Base-by-base conservation (phyloP, 2,797 vertebrate genomes). In the Rhodeus uyekii region DNA sequence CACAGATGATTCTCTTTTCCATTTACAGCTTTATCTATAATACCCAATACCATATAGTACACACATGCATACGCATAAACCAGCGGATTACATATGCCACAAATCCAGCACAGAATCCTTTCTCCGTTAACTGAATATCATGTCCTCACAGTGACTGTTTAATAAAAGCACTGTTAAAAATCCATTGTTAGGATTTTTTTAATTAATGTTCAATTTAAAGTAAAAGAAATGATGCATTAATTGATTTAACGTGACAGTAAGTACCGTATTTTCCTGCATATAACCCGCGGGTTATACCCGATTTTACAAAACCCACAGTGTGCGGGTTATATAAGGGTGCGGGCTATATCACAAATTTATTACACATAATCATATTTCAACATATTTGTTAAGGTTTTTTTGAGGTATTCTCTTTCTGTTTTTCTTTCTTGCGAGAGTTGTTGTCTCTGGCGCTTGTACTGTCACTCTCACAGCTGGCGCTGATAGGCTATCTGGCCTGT, bases 11-110 rank as follows among this genome's bases (percentile, higher is more conserved):
- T 80, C 58, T 76, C 8, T 44, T 74, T 81, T 75, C 65, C 50
- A 74, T 78, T 78, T 50, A 78, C 50, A 83, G 46, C 38, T 65
- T 77, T 83, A 73, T 36, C 48, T 36, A 27, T 74, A 80, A 83
- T 77, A 80, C 61, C n/a, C 78, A 79, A 32, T 60, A 72, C 9
- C 44, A 44, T 80, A 80, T 75, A 71, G 60, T 81, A 38, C 58
- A 81, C 65, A 84, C 50, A 64, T 19, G 32, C 32, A 61, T 67
- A 16, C 36, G 18, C 27, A 46, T 73, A 65, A 38, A 80, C 3
- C 42, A 82, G 46, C 65, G 77, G 81, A 83, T 78, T 83, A 76
- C 50, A 76, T 24, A 46, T 74, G 34, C 16, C 63, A 48, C 48
- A 68, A 44, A 67, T 44, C 50, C 19, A 74, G 29, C 16, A 12